These are phyloP conservation scores for Rhamphomyia laevipes DNA, from an alignment of 2,888 invertebrate genomes.

Conservation along the genomic window DNA sequence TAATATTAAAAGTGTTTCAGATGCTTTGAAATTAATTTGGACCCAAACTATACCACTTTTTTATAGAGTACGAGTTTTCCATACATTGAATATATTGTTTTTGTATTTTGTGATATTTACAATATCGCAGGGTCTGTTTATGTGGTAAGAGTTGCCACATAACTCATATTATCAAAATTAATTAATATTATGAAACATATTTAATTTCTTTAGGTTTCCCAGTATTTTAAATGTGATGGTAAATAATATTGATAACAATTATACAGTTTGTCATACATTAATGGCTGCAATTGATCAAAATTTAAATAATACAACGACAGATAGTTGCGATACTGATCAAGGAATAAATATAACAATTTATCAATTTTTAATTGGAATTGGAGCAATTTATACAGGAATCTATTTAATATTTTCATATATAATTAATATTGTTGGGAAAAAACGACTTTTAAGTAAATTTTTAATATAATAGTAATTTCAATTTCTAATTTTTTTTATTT, in stretches of 20 bases:
- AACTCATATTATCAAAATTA: neutral
- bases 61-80: slow-evolving; percentile 20
- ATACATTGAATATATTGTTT: slow-evolving; percentile 29
- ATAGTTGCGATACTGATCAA: neutral
- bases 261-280: slow-evolving; percentile 23
- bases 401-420: slow-evolving; percentile 53
- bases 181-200: neutral
- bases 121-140: slow-evolving; percentile 31
- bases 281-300: neutral
- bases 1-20: slow-evolving; percentile 23
- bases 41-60: slow-evolving; percentile 31
- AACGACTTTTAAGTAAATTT: slow-evolving; percentile 41
- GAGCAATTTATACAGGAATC: slow-evolving; percentile 50
- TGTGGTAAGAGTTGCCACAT: slow-evolving; percentile 24
- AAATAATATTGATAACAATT: slow-evolving; percentile 30
- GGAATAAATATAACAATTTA: slow-evolving; percentile 49
- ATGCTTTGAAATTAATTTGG: slow-evolving; percentile 29
- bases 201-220: slow-evolving; percentile 23
- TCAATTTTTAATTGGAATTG: slow-evolving; percentile 53
- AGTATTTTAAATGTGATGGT: slow-evolving; percentile 29
- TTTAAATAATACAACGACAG: slow-evolving; percentile 43
- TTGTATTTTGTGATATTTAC: slow-evolving; percentile 26
- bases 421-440: slow-evolving; percentile 46
- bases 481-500: neutral
- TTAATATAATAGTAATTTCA: neutral